Evolutionary conservation across 92 coral and sea anemone genomes (phyloP).

Genomic region (Desmophyllum pertusum): DNA sequence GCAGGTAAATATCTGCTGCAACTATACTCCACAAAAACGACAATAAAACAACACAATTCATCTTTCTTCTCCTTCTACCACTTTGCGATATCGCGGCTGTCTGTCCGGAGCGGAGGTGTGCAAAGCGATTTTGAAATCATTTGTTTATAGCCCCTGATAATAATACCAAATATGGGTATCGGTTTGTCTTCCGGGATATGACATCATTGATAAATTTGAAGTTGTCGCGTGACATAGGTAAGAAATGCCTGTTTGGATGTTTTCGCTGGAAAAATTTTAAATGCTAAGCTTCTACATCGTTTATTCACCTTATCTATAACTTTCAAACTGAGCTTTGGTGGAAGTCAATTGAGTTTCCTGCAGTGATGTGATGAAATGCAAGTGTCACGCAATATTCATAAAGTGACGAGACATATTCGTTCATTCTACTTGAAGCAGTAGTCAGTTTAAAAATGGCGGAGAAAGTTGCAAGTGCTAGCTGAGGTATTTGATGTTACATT

Average conservation of each 20-base stretch:
- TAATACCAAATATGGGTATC: conserved; percentile 60
- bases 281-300: background rate
- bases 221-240: background rate
- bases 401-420: background rate
- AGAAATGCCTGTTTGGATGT: background rate
- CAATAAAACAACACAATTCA: conserved; percentile 43
- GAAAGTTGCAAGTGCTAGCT: no score
- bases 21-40: conserved; percentile 47
- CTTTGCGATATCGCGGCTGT: background rate
- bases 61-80: conserved; percentile 18
- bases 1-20: conserved; percentile 85
- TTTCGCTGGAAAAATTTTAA: background rate
- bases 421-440: background rate
- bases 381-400: background rate
- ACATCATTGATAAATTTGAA: conserved; percentile 9
- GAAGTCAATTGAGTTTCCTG: background rate
- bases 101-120: conserved; percentile 1
- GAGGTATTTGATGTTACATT: no score
- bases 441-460: conserved; percentile 20
- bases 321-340: background rate
- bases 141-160: background rate
- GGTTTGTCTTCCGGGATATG: conserved; percentile 16
- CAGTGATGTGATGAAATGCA: no score
- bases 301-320: background rate
- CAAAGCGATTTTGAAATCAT: conserved; percentile 1